Evolutionary conservation across 2,113 vertebrate species (phyloP).

Genomic region (Vulpes ferrilata): DNA sequence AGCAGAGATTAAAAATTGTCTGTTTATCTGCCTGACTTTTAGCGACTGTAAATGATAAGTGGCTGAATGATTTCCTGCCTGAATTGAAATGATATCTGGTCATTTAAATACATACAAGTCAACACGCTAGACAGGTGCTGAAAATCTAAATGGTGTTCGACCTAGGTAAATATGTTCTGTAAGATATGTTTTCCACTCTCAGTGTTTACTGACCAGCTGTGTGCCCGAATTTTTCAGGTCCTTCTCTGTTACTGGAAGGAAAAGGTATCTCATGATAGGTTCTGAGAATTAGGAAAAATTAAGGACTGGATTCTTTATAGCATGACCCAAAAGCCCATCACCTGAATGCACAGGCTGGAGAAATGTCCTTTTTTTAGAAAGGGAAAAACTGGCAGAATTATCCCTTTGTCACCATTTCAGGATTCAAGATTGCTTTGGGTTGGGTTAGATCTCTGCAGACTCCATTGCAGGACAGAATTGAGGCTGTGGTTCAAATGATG

Average conservation of each 20-base stretch:
- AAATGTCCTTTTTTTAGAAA: constrained; percentile 34
- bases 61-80: neutral
- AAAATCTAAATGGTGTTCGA: neutral
- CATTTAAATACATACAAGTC: neutral
- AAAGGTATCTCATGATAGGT: neutral
- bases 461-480: neutral
- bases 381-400: neutral
- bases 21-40: neutral
- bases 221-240: neutral
- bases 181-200: neutral
- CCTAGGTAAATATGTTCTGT: constrained; percentile 3
- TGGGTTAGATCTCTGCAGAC: constrained; percentile 1
- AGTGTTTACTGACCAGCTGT: constrained; percentile 10
- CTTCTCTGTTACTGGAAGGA: neutral
- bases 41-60: neutral
- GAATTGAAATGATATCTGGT: neutral
- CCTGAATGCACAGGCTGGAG: neutral
- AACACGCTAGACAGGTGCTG: neutral
- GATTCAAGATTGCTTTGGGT: neutral
- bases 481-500: neutral
- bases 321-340: neutral
- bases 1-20: neutral
- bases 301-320: neutral
- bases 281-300: neutral
- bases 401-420: neutral